Evolutionary conservation across 2,888 invertebrate genomes (phyloP), one percentile per base, ranked within the genome.

Genomic region (Pristionchus entomophagus): DNA sequence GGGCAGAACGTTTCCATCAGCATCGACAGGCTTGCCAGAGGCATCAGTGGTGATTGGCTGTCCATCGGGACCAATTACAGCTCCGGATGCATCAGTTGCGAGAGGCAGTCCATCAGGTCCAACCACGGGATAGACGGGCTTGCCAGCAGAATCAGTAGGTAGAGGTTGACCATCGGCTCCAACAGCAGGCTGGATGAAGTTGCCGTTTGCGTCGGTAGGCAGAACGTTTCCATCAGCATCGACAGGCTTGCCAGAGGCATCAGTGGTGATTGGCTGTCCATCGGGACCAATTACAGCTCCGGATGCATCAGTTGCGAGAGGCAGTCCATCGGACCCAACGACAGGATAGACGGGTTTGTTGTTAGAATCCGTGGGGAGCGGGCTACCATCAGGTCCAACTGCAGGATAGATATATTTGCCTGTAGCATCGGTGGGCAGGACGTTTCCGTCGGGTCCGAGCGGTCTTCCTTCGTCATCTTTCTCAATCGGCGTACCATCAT

Each of bases 371-470:
- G 88, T 87, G 45, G 86, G 87, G 17, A 87, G 86, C n/a, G 88
- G 85, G 26, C 69, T 56, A 22, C 88, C 87, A 51, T 88, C 88
- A 17, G 87, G 86, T n/a, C 87, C 88, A 78, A 86, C 78, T 8
- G 88, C 86, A 49, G 89, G 87, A 65, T 85, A 85, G 38, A 90
- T 86, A 83, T 86, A 87, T 32, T 86, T 69, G 26, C 89, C 89
- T 22, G 86, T 78, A 22, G 65, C 87, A 80, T 89, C 87, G 22
- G 88, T 89, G 26, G 88, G 88, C 19, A 91, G 85, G 19, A 88
- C 85, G 62, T 88, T 78, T 83, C 90, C 90, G 84, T 91, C 90
- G 38, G 88, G 88, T 41, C 91, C 91, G 56, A 90, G 38, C 62
- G 88, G 88, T 41, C 83, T 87, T 59, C 88, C 88, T 3, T 17